These are phyloP conservation scores for Oceanodroma leucorhoa DNA, from an alignment of 2,797 vertebrate species.

Conservation along the genomic window DNA sequence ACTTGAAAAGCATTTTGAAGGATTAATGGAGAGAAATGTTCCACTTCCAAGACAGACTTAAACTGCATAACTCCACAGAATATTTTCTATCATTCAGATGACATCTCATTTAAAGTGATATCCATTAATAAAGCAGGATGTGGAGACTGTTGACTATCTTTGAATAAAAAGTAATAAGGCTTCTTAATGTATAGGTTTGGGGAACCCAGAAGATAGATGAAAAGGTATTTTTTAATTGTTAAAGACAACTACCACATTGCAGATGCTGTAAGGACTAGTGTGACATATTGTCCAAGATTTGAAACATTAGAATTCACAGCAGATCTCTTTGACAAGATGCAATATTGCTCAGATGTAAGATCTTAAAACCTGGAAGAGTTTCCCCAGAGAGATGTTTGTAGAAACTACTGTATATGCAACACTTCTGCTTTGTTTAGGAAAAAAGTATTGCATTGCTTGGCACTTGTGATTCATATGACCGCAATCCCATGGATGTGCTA, in stretches of 20 bases:
- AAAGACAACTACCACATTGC: not conserved
- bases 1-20: not conserved
- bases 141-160: not conserved
- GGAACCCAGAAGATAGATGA: not conserved
- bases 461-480: not conserved
- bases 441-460: not conserved
- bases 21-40: not conserved
- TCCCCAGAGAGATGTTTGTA: not conserved
- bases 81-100: not conserved
- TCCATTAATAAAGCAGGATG: not conserved
- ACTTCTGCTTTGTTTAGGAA: conserved; percentile 17
- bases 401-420: not conserved
- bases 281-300: not conserved
- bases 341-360: not conserved
- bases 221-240: not conserved
- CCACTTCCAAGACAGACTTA: not conserved
- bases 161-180: not conserved
- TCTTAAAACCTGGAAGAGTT: not conserved
- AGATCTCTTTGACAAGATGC: not conserved
- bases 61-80: not conserved
- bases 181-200: not conserved
- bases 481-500: not conserved
- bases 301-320: not conserved
- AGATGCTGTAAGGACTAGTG: not conserved
- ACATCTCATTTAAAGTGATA: not conserved